phyloP scores from a whole-genome alignment of 2,888 invertebrate species.

The Congeria kusceri region DNA sequence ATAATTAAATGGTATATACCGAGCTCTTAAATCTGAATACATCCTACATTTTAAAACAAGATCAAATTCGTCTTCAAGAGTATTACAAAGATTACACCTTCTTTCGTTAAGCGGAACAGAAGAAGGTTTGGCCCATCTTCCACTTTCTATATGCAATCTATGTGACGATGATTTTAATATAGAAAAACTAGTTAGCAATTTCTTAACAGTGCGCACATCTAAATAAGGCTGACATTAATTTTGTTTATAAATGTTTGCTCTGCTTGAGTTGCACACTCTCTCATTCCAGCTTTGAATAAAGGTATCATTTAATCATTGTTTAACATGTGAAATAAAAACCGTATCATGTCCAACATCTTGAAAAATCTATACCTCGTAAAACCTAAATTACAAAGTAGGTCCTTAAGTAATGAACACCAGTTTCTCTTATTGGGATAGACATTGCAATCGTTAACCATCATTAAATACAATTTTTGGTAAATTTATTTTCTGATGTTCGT shows the following conservation, averaged over 20 bases:
- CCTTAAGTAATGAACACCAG: not conserved
- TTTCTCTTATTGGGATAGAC: no score
- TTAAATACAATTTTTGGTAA: no score
- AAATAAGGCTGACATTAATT: constrained; percentile 6
- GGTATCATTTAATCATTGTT: constrained; percentile 1
- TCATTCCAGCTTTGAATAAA: constrained; percentile 14
- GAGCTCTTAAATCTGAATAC: not conserved
- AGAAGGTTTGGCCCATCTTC: not conserved
- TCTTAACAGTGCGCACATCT: not conserved
- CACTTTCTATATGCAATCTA: no score
- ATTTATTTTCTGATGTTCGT: no score
- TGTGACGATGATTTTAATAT: not conserved
- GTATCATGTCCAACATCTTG: constrained; percentile 11
- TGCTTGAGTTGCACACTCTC: constrained; percentile 1
- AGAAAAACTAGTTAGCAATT: not conserved
- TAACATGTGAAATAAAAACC: not conserved
- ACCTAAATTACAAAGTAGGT: constrained; percentile 5
- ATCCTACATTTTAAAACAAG: not conserved
- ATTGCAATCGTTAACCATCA: no score
- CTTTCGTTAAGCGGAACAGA: no score
- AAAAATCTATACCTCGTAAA: not conserved
- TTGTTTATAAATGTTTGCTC: not conserved
- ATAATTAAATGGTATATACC: constrained; percentile 4
- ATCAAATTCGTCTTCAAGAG: not conserved
- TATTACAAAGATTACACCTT: constrained; percentile 2